Evolutionary conservation across 2,113 vertebrate genomes (phyloP), one percentile per base, ranked within the genome.

Genomic region (Dasyurus viverrinus): DNA sequence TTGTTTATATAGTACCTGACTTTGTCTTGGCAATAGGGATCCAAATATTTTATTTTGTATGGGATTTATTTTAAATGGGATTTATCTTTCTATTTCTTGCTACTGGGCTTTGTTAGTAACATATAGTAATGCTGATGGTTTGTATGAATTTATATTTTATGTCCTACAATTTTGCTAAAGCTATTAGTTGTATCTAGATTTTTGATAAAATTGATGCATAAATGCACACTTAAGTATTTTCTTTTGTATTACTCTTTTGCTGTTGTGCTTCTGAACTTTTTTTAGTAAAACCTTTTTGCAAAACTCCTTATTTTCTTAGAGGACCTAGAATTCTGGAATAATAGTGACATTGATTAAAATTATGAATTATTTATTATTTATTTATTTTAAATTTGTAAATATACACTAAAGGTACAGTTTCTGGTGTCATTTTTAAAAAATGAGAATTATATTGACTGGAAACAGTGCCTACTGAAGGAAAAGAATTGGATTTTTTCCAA

Each of bases 341-440:
- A 95, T 92, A 53, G 47, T 54, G 46, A 53, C 19, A 8, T 42
- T 50, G 8, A 4, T 54, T 46, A 2, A 89, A 68, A 92, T 16
- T n/a, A n/a, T 93, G 50, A 1, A 91, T 94, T 94, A 57, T 68
- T 94, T 95, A 90, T 92, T 91, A 94, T 91, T 91, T 55, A 50
- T 46, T 93, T 92, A 84, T 93, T 76, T 93, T 96, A 93, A 92
- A 84, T 93, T 57, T 92, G 8, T 46, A 91, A 93, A 89, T 92
- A 54, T 90, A 6, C 0, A 52, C 7, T 95, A 8, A 90, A 53
- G 3, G 14, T 26, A 5, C 22, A 94, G 36, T 92, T 3, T 91
- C 53, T 89, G 50, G 89, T 53, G 92, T 95, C 47, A 92, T 95
- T 93, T 94, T 2, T 53, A 92, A 30, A 90, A 84, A 96, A 91